A percentile compares a stretch with the other conserved stretches of the same genome.
These are phyloP conservation scores for Xenopus laevis DNA, from an alignment of 2,113 vertebrate genomes.

Conservation along the genomic window DNA sequence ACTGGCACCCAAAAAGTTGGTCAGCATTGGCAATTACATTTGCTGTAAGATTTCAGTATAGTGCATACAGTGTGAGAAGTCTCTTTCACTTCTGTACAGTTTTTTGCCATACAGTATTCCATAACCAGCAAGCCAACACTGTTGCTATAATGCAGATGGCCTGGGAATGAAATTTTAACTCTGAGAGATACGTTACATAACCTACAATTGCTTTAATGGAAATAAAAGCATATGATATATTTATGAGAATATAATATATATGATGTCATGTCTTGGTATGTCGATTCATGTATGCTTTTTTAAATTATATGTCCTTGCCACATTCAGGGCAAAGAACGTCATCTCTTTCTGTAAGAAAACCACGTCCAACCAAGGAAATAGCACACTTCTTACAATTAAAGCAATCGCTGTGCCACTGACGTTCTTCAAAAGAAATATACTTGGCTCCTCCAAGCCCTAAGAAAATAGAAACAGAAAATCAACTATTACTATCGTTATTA, in stretches of 20 bases:
- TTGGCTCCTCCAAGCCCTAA: conserved; percentile 92
- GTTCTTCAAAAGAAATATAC: conserved; percentile 97
- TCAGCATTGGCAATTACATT: no score
- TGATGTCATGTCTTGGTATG: background rate
- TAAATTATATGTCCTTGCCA: conserved; percentile 87
- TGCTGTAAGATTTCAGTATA: no score
- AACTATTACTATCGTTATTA: no score
- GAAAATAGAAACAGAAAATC: conserved; percentile 6
- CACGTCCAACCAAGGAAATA: conserved; percentile 88
- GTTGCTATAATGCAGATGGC: background rate
- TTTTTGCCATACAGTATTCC: background rate
- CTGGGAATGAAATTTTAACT: background rate
- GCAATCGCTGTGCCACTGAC: conserved; percentile 97
- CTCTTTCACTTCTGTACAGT: background rate
- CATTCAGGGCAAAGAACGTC: conserved; percentile 96
- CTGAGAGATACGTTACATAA: background rate
- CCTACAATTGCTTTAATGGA: background rate
- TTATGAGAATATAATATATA: conserved; percentile 35
- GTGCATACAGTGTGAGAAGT: no score
- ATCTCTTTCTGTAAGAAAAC: conserved; percentile 92
- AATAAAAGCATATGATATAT: conserved; percentile 24
- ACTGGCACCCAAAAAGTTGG: no score
- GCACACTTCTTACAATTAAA: conserved; percentile 98
- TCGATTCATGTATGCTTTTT: background rate
- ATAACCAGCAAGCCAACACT: background rate